phyloP scores from a whole-genome alignment of 2,888 invertebrate species.

The Leptothorax acervorum region DNA sequence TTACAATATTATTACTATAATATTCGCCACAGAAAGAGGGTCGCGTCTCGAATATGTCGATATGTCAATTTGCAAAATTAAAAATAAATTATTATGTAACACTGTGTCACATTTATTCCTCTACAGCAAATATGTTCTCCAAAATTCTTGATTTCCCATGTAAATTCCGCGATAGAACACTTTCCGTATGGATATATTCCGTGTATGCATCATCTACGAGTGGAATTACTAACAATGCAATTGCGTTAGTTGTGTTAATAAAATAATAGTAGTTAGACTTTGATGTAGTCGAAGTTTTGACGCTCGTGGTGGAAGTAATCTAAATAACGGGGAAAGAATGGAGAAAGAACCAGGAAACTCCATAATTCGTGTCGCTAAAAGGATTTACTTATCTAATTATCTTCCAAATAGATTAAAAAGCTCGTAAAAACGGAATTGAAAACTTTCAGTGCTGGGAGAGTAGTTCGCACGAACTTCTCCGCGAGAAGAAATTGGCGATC shows the following conservation, averaged over 20 bases:
- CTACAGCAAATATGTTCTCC: constrained; percentile 42
- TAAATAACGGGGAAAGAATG: background rate
- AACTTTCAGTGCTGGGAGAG: background rate
- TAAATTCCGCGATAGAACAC: constrained; percentile 2
- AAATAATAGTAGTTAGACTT: constrained; percentile 26
- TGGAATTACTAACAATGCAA: background rate
- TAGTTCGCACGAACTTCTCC: background rate
- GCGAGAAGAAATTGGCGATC: constrained; percentile 7
- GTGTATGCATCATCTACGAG: constrained; percentile 20
- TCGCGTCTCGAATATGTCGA: constrained; percentile 40
- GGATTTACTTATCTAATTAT: constrained; percentile 2
- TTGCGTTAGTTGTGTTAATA: background rate
- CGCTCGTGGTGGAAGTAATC: background rate
- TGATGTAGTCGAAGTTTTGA: background rate
- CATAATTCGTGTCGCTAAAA: constrained; percentile 20
- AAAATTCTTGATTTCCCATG: constrained; percentile 24
- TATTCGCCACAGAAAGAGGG: constrained; percentile 28
- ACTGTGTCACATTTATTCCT: constrained; percentile 55
- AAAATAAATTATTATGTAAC: constrained; percentile 59
- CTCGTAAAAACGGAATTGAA: background rate
- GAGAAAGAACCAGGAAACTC: background rate
- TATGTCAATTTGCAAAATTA: constrained; percentile 57
- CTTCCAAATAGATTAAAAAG: constrained; percentile 6
- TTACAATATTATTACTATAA: background rate
- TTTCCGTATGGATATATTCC: background rate